Evolutionary conservation across 1,140 invertebrate genomes (phyloP), one percentile per base, ranked within the genome.

Genomic region (Cydia fagiglandana): DNA sequence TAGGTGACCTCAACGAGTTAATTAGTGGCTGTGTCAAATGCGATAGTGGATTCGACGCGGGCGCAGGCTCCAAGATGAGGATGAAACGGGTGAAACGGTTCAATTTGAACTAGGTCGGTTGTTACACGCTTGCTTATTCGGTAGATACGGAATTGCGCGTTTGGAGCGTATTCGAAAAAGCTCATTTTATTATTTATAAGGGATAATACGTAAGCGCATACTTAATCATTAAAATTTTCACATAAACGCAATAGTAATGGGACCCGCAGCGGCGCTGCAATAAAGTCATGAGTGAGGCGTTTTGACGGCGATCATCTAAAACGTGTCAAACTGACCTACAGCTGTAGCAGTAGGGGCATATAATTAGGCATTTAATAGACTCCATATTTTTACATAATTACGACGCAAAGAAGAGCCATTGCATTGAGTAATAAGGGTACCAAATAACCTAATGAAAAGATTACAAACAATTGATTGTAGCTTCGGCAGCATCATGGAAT

Each of bases 401-500:
- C 56, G 20, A 61, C 4, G 56, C 9, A 3, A 61, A 12, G 56
- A 7, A 24, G 56, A 61, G 56, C 56, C 9, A 61, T 61, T 10
- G 56, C 6, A 53, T 47, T 47, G 45, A 10, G n/a, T 7, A n/a
- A 6, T 53, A 4, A 61, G 3, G 17, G 17, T 61, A 20, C 20
- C 53, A 56, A 56, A 17, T 24, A 61, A 20, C 20, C 17, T 61
- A 61, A 24, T 61, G n/a, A 24, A 61, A 24, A 24, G n/a, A 61
- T 61, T 61, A 61, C 56, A 61, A 24, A 28, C 73, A 28, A 77
- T 75, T 87, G 83, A 75, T 82, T 78, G 85, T 17, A 83, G 81
- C 82, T 73, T 78, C 77, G 83, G 79, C 84, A 86, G 81, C 78
- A 84, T 80, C 76, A 78, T 86, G 81, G 80, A 84, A 86, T 77